Evolutionary conservation across 2,797 vertebrate genomes (phyloP).

Genomic region (Macropus fuliginosus): DNA sequence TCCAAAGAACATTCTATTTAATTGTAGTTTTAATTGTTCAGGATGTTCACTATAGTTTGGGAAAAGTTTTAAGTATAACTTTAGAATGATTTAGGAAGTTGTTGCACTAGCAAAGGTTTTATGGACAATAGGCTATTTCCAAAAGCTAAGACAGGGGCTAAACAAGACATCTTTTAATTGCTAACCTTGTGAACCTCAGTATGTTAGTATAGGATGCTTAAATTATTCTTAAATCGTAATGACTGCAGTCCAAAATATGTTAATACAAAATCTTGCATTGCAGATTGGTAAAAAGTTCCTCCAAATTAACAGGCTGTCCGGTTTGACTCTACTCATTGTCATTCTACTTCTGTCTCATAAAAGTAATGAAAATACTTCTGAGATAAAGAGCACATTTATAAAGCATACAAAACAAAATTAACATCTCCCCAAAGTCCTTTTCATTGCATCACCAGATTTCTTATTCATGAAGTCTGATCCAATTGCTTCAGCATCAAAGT

Average conservation of each 20-base stretch:
- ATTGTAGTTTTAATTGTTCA: neutral
- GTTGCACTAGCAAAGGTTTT: slow-evolving; percentile 21
- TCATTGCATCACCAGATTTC: slow-evolving; percentile 75
- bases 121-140: slow-evolving; percentile 33
- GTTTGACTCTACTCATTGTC: neutral
- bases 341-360: slow-evolving; percentile 46
- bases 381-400: slow-evolving; percentile 65
- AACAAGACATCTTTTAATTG: slow-evolving; percentile 54
- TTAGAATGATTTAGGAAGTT: slow-evolving; percentile 15
- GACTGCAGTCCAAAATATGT: neutral
- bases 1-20: slow-evolving; percentile 26
- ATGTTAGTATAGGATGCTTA: slow-evolving; percentile 31
- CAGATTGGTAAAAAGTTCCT: slow-evolving; percentile 16
- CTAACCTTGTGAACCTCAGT: slow-evolving; percentile 55
- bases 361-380: slow-evolving; percentile 70
- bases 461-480: slow-evolving; percentile 79
- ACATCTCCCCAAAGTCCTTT: slow-evolving; percentile 68
- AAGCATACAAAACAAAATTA: slow-evolving; percentile 67
- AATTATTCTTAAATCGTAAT: neutral
- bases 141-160: slow-evolving; percentile 55
- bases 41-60: neutral
- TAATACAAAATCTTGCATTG: neutral
- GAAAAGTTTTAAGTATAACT: slow-evolving; percentile 10
- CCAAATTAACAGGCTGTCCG: neutral
- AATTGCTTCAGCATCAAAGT: slow-evolving; percentile 70